Conservation (phyloP, 2,113 vertebrate species). For the Nestor notabilis region DNA sequence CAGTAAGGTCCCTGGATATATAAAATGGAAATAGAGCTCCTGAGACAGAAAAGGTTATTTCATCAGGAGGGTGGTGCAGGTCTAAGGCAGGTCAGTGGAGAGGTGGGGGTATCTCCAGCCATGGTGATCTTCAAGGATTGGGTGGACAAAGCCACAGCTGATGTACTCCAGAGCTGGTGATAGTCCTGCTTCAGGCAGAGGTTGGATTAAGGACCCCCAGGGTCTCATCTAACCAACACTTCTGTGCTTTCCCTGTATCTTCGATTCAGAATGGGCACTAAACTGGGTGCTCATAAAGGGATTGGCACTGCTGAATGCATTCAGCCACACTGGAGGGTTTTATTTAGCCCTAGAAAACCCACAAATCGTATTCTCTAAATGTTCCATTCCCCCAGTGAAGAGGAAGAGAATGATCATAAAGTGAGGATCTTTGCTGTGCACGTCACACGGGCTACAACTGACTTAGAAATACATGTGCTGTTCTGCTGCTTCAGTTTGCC, state of each 20-base stretch:
- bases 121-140: background rate
- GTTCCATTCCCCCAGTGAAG: background rate
- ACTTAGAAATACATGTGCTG: background rate
- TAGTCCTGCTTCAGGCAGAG: background rate
- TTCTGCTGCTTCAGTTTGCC: slow-evolving; percentile 2
- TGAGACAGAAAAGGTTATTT: background rate
- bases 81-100: background rate
- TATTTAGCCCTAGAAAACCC: slow-evolving; percentile 42
- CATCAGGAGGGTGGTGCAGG: background rate
- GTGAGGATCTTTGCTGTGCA: background rate
- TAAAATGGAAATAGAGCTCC: background rate
- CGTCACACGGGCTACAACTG: background rate
- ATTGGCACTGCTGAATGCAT: background rate
- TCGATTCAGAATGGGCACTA: background rate
- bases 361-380: slow-evolving; percentile 50
- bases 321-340: background rate
- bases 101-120: background rate
- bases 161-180: background rate
- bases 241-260: background rate
- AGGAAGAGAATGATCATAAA: background rate
- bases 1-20: background rate
- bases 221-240: background rate
- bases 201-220: background rate
- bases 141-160: background rate
- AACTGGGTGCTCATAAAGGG: slow-evolving; percentile 13